Conservation (phyloP, 2,888 invertebrate species). For the Platynereis dumerilii region DNA sequence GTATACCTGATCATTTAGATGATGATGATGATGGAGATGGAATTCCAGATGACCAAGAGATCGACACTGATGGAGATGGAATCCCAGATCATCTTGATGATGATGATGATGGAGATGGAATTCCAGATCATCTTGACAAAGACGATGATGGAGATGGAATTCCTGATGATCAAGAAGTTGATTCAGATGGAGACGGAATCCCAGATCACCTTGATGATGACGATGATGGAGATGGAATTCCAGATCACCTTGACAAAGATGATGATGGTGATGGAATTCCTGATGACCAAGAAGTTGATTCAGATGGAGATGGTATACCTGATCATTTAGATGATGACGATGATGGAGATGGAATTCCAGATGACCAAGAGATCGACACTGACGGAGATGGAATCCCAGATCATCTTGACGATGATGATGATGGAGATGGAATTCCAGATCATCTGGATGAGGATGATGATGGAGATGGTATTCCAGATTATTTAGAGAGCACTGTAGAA, state of each 20-base stretch:
- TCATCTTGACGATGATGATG: constrained; percentile 28
- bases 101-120: constrained; percentile 47
- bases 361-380: constrained; percentile 28
- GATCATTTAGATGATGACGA: constrained; percentile 38
- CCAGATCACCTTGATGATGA: constrained; percentile 41
- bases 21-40: constrained; percentile 46
- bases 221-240: constrained; percentile 40
- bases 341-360: constrained; percentile 41
- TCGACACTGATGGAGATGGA: constrained; percentile 48
- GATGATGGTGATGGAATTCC: constrained; percentile 39
- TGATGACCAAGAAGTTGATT: constrained; percentile 33
- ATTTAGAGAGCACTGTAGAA: constrained; percentile 38
- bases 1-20: constrained; percentile 41
- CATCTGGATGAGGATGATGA: constrained; percentile 26
- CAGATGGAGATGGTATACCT: constrained; percentile 50
- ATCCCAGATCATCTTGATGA: constrained; percentile 47
- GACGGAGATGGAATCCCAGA: constrained; percentile 34
- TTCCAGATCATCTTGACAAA: constrained; percentile 44
- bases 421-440: constrained; percentile 40
- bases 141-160: constrained; percentile 36
- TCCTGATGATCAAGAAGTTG: constrained; percentile 46
- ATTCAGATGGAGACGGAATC: constrained; percentile 52
- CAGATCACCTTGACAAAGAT: constrained; percentile 33
- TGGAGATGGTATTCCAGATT: constrained; percentile 47
- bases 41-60: constrained; percentile 38